Base-by-base conservation (phyloP, 2,797 vertebrate species). In the Hapalemur alaotrensis region DNA sequence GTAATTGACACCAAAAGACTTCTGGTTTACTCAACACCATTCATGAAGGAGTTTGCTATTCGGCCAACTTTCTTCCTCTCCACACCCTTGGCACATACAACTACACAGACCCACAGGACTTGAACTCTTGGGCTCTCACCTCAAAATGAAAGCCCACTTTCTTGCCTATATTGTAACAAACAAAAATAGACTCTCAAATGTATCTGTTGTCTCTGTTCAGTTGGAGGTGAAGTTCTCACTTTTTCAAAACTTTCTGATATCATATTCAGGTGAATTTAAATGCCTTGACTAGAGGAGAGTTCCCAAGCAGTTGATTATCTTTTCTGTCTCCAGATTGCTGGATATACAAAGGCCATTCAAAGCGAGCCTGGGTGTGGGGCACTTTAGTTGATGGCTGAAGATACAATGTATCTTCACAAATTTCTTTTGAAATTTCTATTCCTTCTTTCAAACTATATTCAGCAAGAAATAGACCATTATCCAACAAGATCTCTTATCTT, bases 291-390 rank as follows among this genome's bases (percentile, higher is more conserved):
- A 14, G 23, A 73, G 17, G 7, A 67, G 12, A 86, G 4, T 72
- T 28, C n/a, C 14, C 41, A 63, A 30, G 18, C 1, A 28, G 35
- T 30, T 83, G 13, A 7, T 10, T 65, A 20, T 59, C 1, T 25
- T 59, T 73, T 80, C 63, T 67, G 41, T 22, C 5, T 69, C 23
- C 7, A 15, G 10, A 11, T 48, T n/a, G 10, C 41, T 67, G 12
- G 17, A 18, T 30, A 41, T 48, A 50, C n/a, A 59, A 67, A 65
- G 23, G 9, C 2, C 8, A 41, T 57, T 67, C 32, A 81, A 41
- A n/a, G 38, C 4, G 8, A 46, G 3, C 25, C 7, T 28, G 48
- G 48, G 4, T 35, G 17, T 14, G 4, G 18, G 0, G 0, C 6
- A 65, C n/a, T 30, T 48, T 43, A 50, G 32, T 35, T 61, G 43